phyloP scores from a whole-genome alignment of 2,888 invertebrate genomes.

The Orthonevra nobilis region DNA sequence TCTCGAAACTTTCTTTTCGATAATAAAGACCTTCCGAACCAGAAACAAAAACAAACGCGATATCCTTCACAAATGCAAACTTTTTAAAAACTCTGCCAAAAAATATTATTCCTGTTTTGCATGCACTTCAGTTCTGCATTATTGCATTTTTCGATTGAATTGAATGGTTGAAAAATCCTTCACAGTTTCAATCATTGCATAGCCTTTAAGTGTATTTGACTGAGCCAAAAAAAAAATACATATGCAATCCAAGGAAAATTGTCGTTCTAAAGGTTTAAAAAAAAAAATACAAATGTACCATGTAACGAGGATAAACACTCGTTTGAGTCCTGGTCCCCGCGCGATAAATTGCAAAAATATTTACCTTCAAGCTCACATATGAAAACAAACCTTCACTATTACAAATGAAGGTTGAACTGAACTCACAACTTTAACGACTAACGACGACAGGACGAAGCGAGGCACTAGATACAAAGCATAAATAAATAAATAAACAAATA shows the following conservation, averaged over 20 bases:
- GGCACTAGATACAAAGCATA: slow-evolving; percentile 5
- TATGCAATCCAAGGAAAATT: no score
- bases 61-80: not conserved
- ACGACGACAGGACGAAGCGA: not conserved
- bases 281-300: slow-evolving; percentile 8
- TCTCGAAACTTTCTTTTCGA: slow-evolving; percentile 25
- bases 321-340: not conserved
- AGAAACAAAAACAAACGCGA: not conserved
- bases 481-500: slow-evolving; percentile 41
- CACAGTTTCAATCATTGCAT: not conserved
- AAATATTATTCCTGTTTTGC: not conserved
- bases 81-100: slow-evolving; percentile 1
- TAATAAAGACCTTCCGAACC: not conserved
- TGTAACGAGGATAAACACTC: slow-evolving; percentile 6
- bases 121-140: slow-evolving; percentile 20
- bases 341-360: slow-evolving; percentile 12
- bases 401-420: not conserved
- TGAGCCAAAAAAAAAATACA: no score
- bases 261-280: not conserved
- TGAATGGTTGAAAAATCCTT: slow-evolving; percentile 3
- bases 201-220: not conserved
- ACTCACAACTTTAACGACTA: not conserved
- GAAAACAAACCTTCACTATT: slow-evolving; percentile 12
- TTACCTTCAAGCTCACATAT: slow-evolving; percentile 33
- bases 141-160: slow-evolving; percentile 35